Base-by-base conservation (phyloP, 2,888 invertebrate species). In the Junonia oenone region DNA sequence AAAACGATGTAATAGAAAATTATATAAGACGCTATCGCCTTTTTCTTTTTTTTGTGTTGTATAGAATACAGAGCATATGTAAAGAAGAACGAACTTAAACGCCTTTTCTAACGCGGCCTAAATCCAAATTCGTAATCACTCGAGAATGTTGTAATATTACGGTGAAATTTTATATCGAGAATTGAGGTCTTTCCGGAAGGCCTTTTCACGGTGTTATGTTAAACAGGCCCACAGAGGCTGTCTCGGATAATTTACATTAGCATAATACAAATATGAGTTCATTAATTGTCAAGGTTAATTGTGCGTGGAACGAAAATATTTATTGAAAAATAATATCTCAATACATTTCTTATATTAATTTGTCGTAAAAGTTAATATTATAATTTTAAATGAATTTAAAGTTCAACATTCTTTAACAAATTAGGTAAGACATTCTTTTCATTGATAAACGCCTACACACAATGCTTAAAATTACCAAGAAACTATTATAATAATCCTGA, bases 111-210 rank as follows among this genome's bases (percentile, higher is more conserved):
- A 47, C 14, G 27, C 37, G 29, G 0, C 14, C 35, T 9, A 40
- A 47, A 47, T 53, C 22, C 27, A 54, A 26, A 37, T 47, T 33
- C 17, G n/a, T 27, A 47, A 29, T 29, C 27, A 19, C 5, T 26
- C 22, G 19, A 17, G 1, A 40, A 47, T 49, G 40, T 38, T 55
- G 22, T 46, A 46, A 50, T 55, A 26, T 17, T 14, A 9, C 40
- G 40, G 51, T 40, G 40, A 51, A 47, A 51, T 56, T 56, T 40
- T 53, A 47, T 31, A 50, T 45, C 17, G 38, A 26, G 38, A 27
- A 56, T 17, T 38, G 46, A 56, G 56, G 51, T 46, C 46, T 51
- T 51, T 51, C 51, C 55, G 55, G 45, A 38, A 46, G 14, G 33
- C 22, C 14, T 55, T 45, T 29, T 22, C 37, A 22, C 26, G 19